Evolutionary conservation across 2,888 invertebrate genomes (phyloP).

Genomic region (Agrochola lota): DNA sequence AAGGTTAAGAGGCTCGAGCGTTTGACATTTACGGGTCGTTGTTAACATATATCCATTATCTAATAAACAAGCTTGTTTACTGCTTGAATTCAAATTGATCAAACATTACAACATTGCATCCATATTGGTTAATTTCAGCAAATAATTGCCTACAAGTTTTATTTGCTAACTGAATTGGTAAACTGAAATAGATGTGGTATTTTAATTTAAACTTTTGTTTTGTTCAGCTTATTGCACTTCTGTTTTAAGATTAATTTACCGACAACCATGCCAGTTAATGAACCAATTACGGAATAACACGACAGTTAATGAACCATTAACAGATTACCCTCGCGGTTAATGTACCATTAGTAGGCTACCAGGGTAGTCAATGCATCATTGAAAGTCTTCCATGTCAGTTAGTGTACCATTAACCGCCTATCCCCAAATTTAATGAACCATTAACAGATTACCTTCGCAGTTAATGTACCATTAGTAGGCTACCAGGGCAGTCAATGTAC

Average conservation of each 20-base stretch:
- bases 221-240: neutral
- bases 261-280: neutral
- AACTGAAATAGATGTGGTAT: conserved; percentile 10
- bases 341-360: neutral
- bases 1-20: neutral
- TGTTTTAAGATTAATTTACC: neutral
- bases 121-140: neutral
- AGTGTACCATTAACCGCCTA: neutral
- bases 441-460: neutral
- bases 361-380: neutral
- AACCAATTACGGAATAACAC: neutral
- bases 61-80: neutral
- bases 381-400: neutral
- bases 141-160: conserved; percentile 1
- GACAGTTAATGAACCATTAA: neutral
- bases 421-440: neutral
- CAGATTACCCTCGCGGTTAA: neutral
- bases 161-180: conserved; percentile 11
- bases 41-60: neutral
- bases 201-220: conserved; percentile 3
- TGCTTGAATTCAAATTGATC: conserved; percentile 4
- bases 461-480: neutral
- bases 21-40: neutral
- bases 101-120: conserved; percentile 14
- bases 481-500: neutral